Evolutionary conservation across 2,113 vertebrate species (phyloP).

Genomic region (Chamaea fasciata): DNA sequence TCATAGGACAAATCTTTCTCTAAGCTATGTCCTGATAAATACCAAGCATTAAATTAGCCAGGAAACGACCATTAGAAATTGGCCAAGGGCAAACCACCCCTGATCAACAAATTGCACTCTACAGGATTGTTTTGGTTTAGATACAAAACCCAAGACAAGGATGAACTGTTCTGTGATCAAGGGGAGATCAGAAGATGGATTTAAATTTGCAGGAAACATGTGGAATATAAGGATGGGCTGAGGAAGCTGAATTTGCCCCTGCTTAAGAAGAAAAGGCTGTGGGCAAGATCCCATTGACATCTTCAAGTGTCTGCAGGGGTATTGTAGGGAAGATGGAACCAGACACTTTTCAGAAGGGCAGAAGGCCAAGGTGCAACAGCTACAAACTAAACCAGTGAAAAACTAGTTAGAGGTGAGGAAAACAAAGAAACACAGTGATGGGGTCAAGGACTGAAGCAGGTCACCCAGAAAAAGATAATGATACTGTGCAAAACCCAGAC

Average conservation of each 20-base stretch:
- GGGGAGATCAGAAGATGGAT: neutral
- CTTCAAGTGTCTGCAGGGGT: neutral
- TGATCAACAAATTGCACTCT: neutral
- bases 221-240: neutral
- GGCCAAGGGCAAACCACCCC: neutral
- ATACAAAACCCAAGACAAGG: no score
- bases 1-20: neutral
- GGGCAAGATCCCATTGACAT: neutral
- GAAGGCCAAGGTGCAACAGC: neutral
- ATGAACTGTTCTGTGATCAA: neutral
- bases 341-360: neutral
- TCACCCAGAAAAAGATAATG: neutral
- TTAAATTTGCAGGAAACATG: neutral
- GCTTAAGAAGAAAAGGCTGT: neutral
- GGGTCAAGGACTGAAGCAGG: neutral
- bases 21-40: neutral
- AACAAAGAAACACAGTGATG: neutral
- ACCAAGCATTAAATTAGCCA: neutral
- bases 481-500: neutral
- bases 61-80: neutral
- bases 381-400: neutral
- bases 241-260: neutral
- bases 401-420: neutral
- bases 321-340: neutral
- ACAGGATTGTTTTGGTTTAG: no score